phyloP scores from a whole-genome alignment of 1,140 invertebrate genomes.

The Drosophila takahashii region DNA sequence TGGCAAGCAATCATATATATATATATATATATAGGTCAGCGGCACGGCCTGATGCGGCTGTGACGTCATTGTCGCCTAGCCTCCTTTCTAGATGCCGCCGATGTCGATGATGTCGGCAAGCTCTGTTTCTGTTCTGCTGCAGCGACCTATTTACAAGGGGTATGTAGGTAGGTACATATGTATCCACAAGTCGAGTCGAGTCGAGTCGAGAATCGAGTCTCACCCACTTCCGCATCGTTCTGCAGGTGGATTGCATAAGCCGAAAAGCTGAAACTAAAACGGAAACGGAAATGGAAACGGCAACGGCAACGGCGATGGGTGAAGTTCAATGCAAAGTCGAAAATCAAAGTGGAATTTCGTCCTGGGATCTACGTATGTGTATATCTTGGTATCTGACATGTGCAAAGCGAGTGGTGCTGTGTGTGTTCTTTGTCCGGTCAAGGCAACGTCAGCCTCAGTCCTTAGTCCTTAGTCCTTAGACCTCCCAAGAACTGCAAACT shows the following conservation, averaged over 20 bases:
- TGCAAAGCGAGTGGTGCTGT: conserved; percentile 1
- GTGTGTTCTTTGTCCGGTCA: conserved; percentile 58
- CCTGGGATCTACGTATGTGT: not conserved
- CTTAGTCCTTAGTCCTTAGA: conserved; percentile 23
- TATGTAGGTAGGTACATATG: conserved; percentile 24
- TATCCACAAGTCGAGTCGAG: conserved; percentile 5
- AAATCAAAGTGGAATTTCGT: conserved; percentile 54
- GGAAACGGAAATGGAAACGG: conserved; percentile 10
- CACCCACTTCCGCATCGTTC: conserved; percentile 58
- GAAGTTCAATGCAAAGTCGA: conserved; percentile 70
- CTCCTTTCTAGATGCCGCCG: conserved; percentile 51
- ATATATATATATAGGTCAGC: conserved; percentile 78
- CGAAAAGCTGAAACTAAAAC: not conserved
- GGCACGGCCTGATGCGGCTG: conserved; percentile 60
- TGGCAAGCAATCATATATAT: conserved; percentile 49
- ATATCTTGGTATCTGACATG: conserved; percentile 9
- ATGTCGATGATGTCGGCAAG: conserved; percentile 35
- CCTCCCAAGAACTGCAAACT: conserved; percentile 5
- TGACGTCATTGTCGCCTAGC: conserved; percentile 74
- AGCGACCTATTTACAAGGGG: conserved; percentile 70
- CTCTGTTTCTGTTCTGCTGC: conserved; percentile 23
- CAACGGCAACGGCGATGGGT: conserved; percentile 15
- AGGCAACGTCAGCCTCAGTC: conserved; percentile 48
- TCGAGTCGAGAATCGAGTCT: conserved; percentile 14
- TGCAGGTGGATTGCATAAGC: conserved; percentile 55